Conservation (phyloP, 2,113 vertebrate genomes). For the Ammodytes marinus region DNA sequence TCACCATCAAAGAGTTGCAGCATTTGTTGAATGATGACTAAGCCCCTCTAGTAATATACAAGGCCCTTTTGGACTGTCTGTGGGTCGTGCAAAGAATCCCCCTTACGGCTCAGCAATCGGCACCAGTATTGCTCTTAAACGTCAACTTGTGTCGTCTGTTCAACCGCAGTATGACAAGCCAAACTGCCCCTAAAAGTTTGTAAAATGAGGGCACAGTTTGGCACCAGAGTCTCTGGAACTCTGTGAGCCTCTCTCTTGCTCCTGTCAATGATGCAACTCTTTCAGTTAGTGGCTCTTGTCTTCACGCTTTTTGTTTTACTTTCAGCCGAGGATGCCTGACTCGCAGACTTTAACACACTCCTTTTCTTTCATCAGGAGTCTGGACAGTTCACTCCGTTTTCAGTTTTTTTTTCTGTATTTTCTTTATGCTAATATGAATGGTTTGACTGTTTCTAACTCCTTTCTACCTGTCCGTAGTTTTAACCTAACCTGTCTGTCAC, state of each 20-base stretch:
- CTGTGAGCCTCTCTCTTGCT: conserved; percentile 55
- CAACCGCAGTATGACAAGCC: conserved; percentile 35
- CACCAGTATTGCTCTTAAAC: conserved; percentile 17
- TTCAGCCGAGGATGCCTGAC: conserved; percentile 73
- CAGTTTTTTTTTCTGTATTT: conserved; percentile 16
- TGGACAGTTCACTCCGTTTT: conserved; percentile 36
- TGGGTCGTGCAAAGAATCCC: background rate
- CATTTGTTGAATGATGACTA: conserved; percentile 34
- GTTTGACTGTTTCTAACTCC: conserved; percentile 52
- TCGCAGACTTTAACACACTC: conserved; percentile 62
- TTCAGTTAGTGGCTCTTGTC: conserved; percentile 72
- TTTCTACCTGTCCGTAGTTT: conserved; percentile 29
- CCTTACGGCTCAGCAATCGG: background rate
- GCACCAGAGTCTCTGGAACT: conserved; percentile 48
- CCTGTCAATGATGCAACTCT: conserved; percentile 80
- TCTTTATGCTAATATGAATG: conserved; percentile 47
- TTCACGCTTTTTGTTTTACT: conserved; percentile 73
- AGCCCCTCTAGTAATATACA: background rate
- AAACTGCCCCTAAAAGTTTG: conserved; percentile 61
- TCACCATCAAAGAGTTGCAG: conserved; percentile 71
- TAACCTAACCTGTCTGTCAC: conserved; percentile 38
- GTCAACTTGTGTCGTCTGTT: conserved; percentile 42
- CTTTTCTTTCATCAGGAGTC: conserved; percentile 61
- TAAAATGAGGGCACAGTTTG: conserved; percentile 64
- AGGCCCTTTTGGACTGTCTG: background rate